Base-by-base conservation (phyloP, 2,888 invertebrate genomes). In the Lasioglossum pauxillum region DNA sequence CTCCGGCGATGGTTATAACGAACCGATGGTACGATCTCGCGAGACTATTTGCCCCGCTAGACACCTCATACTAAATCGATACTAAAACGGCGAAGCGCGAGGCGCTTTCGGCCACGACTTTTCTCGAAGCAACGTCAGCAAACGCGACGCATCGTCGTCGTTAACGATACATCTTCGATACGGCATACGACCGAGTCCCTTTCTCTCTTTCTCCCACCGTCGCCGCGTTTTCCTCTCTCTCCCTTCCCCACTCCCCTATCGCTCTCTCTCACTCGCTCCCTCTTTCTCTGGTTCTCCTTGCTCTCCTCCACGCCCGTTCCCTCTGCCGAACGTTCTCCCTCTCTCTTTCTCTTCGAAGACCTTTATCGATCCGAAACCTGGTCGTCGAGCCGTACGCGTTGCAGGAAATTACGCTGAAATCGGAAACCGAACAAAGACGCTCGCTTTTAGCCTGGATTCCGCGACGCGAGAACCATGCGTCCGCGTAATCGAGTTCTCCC, bases 331-430 rank as follows among this genome's bases (percentile, higher is more conserved):
- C 79, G 27, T 35, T 44, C 35, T 27, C 19, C 49, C 78, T 64
- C 69, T 77, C 79, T 71, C 53, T 77, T 60, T 16, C 84, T 74
- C 80, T 57, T 60, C 27, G 7, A 73, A 57, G 75, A 31, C 75
- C 80, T 69, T 74, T 88, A 88, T 88, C 88, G 88, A 88, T 88
- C 87, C 64, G 82, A 80, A 85, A 85, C 82, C 83, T 83, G 71
- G 71, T 41, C 83, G 78, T 60, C 83, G 76, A 49, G 38, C 79
- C 53, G 53, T 49, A 44, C 72, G 19, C 53, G n/a, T 35, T 73
- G 76, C 75, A 78, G 79, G 75, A 82, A 85, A 88, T 85, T 83
- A 85, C 83, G 85, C 77, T 79, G 79, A 64, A 85, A 83, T 83
- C 80, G 69, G 81, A 83, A 81, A 85, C 81, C 69, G 75, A 76